Evolutionary conservation across 2,113 vertebrate species (phyloP).

Genomic region (Petroica traversi): DNA sequence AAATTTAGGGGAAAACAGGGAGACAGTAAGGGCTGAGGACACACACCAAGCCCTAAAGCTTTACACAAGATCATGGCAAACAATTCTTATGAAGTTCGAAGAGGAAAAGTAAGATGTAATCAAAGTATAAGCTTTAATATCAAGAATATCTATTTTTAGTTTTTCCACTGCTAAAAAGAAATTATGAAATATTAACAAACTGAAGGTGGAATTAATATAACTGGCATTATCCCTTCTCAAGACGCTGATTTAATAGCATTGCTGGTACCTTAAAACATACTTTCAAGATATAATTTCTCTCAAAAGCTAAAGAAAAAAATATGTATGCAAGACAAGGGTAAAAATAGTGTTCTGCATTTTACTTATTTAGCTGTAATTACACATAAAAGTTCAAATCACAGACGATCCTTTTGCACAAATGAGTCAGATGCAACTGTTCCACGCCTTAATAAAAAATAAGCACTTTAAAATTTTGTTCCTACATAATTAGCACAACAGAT

Average conservation of each 20-base stretch:
- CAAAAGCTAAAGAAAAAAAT: background rate
- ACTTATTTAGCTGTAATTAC: background rate
- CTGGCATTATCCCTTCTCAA: background rate
- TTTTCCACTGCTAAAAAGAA: background rate
- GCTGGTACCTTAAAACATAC: background rate
- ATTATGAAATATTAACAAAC: background rate
- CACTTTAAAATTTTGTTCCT: background rate
- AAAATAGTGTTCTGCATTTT: background rate
- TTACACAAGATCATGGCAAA: background rate
- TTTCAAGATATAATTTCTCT: background rate
- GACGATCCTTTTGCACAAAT: background rate
- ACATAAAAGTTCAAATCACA: background rate
- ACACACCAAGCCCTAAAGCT: background rate
- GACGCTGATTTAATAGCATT: background rate
- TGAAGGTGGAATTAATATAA: background rate
- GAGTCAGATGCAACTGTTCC: background rate
- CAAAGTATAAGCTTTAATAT: background rate
- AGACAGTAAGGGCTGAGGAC: background rate
- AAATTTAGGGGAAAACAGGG: rapidly evolving
- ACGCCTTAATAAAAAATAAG: background rate
- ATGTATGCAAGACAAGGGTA: background rate
- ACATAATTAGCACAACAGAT: background rate
- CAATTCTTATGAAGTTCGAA: background rate
- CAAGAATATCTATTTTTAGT: background rate
- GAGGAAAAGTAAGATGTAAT: background rate